These are phyloP conservation scores for Pocota personata DNA, from an alignment of 2,888 invertebrate genomes.

Conservation along the genomic window DNA sequence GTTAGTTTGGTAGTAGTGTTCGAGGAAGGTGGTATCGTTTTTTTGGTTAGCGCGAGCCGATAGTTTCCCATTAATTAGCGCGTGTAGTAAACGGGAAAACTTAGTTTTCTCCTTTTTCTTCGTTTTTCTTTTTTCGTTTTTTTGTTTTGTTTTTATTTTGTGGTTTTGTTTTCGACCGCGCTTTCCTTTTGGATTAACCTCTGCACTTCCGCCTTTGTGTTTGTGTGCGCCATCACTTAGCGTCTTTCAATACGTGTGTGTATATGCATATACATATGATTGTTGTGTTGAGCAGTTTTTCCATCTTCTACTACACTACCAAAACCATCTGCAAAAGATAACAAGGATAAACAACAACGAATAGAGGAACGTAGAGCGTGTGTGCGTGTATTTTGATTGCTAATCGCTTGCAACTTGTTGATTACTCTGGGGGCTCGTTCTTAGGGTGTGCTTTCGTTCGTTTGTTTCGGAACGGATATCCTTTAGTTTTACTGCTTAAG, in stretches of 20 bases:
- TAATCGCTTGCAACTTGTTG: slow-evolving; percentile 26
- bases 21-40: slow-evolving; percentile 37
- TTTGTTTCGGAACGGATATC: slow-evolving; percentile 33
- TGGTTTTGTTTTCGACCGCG: slow-evolving; percentile 1
- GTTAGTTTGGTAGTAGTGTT: slow-evolving; percentile 63
- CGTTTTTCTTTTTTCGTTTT: slow-evolving; percentile 39
- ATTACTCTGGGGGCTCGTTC: neutral
- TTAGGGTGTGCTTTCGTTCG: neutral
- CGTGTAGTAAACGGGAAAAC: slow-evolving; percentile 23
- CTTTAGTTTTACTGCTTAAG: slow-evolving; percentile 7
- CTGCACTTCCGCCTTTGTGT: slow-evolving; percentile 4
- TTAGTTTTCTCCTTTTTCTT: slow-evolving; percentile 42
- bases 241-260: neutral
- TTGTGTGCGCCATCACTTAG: neutral
- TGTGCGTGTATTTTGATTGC: neutral
- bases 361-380: slow-evolving; percentile 12
- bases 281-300: neutral
- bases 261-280: neutral
- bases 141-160: slow-evolving; percentile 33
- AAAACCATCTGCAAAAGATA: neutral
- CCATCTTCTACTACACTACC: neutral
- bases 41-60: slow-evolving; percentile 19
- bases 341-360: slow-evolving; percentile 6
- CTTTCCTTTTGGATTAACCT: neutral
- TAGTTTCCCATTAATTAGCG: slow-evolving; percentile 7